Percentiles rank a stretch among this genome's conserved stretches.
Evolutionary conservation across 2,797 vertebrate genomes (phyloP).

Genomic region (Nyctalus aviator): DNA sequence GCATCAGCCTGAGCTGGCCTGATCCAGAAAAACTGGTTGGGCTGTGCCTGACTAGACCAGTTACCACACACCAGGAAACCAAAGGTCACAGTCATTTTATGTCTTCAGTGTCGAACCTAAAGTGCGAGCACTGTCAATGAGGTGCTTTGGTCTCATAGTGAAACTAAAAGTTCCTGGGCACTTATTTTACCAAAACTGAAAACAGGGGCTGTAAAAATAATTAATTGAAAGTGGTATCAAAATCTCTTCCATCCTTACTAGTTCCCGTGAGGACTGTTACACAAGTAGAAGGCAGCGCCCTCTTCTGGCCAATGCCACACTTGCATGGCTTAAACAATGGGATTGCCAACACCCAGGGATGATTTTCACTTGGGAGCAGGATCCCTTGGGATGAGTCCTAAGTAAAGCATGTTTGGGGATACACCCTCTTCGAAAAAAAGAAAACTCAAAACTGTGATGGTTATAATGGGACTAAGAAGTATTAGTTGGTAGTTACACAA

Average conservation of each 20-base stretch:
- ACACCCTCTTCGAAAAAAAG: not conserved
- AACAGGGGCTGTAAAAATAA: not conserved
- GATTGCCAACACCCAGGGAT: no score
- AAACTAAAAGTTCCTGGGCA: slow-evolving; percentile 14
- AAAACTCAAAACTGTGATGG: not conserved
- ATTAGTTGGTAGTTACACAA: not conserved
- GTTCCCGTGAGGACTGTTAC: not conserved
- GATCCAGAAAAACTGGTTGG: not conserved
- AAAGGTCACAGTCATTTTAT: not conserved
- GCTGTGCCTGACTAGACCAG: not conserved
- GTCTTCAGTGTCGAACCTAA: not conserved
- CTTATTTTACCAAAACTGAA: slow-evolving; percentile 18
- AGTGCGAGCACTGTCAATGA: not conserved
- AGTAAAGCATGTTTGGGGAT: not conserved
- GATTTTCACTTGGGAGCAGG: not conserved
- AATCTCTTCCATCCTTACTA: not conserved
- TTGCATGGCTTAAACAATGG: not conserved
- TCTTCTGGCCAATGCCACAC: slow-evolving; percentile 61
- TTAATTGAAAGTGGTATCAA: not conserved
- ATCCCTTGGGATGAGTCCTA: not conserved
- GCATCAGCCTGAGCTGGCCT: not conserved
- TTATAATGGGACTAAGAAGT: not conserved
- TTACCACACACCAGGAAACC: not conserved
- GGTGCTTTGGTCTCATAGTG: not conserved
- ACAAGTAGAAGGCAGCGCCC: slow-evolving; percentile 61